Percentiles rank a stretch among this genome's conserved stretches.
Evolutionary conservation across 2,797 vertebrate genomes (phyloP).

Genomic region (Microcaecilia unicolor): DNA sequence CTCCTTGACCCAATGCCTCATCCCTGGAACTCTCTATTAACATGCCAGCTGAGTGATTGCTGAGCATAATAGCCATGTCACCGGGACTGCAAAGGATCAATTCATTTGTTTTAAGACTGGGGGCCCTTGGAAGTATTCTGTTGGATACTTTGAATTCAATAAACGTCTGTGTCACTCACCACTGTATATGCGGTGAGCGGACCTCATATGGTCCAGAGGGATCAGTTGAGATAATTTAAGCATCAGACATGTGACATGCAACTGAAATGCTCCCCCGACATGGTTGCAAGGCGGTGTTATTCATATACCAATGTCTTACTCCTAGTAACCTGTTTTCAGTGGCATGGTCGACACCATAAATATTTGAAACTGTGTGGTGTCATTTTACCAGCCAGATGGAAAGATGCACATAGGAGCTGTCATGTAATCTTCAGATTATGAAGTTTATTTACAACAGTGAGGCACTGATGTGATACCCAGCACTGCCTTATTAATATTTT

Average conservation of each 20-base stretch:
- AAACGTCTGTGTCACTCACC: not conserved
- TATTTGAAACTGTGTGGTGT: not conserved
- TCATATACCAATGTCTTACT: conserved; percentile 8
- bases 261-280: not conserved
- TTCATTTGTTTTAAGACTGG: conserved; percentile 32
- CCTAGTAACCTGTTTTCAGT: not conserved
- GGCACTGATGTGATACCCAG: no score
- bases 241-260: no score
- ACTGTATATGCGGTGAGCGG: not conserved
- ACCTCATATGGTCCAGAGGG: not conserved
- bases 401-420: not conserved
- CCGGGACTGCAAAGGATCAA: no score
- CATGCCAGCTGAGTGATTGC: not conserved
- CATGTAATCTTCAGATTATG: not conserved
- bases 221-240: no score
- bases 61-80: no score
- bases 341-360: not conserved
- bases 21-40: not conserved
- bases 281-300: not conserved
- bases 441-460: not conserved
- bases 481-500: no score
- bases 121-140: conserved; percentile 29
- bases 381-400: not conserved
- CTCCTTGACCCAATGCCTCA: not conserved
- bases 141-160: not conserved